Conservation (phyloP, 2,888 invertebrate genomes). For the Balanococcus diminutus region DNA sequence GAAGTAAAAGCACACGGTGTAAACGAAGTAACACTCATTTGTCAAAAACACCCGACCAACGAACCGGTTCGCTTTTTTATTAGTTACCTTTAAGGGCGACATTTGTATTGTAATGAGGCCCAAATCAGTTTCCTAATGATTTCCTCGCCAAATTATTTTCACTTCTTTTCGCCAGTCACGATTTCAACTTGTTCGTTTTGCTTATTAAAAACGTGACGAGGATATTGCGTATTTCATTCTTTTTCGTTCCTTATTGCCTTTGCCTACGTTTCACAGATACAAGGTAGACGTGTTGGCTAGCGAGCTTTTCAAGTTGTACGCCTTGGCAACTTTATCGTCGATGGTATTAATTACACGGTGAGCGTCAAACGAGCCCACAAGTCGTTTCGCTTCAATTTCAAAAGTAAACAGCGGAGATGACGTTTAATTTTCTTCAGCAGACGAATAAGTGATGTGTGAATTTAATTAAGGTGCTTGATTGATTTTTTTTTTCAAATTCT, state of each 20-base stretch:
- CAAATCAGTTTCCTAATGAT: neutral
- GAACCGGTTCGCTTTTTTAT: neutral
- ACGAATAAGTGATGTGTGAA: too few relatives aligned
- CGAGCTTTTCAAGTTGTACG: too few relatives aligned
- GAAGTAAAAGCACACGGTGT: neutral
- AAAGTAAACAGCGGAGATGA: too few relatives aligned
- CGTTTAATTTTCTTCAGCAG: too few relatives aligned
- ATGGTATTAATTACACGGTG: too few relatives aligned
- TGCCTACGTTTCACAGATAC: too few relatives aligned
- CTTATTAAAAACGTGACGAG: constrained; percentile 11
- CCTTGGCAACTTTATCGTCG: too few relatives aligned
- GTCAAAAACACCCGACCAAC: neutral
- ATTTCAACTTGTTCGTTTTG: neutral
- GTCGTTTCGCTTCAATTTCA: too few relatives aligned
- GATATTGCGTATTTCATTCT: neutral
- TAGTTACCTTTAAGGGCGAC: neutral
- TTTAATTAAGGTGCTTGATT: too few relatives aligned
- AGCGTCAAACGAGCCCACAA: too few relatives aligned
- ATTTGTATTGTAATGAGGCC: neutral
- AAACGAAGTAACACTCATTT: neutral
- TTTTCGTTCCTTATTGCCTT: neutral
- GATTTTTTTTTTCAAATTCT: too few relatives aligned
- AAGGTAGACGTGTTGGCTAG: too few relatives aligned
- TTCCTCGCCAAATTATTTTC: neutral
- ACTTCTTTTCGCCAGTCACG: neutral